These are phyloP conservation scores for Nettapus auritus DNA, from an alignment of 2,113 vertebrate species.

Conservation along the genomic window DNA sequence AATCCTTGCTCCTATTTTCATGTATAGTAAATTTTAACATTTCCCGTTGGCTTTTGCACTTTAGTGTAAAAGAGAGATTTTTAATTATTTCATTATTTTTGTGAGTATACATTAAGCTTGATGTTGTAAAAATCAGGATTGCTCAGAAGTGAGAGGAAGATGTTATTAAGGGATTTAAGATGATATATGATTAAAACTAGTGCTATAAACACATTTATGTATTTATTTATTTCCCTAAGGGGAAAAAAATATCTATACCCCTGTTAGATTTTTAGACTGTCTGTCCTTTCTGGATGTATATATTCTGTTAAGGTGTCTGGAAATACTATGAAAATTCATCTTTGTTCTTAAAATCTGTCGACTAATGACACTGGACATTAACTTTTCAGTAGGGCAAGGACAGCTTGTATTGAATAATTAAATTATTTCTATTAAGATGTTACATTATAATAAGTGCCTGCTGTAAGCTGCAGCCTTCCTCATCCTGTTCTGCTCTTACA, in stretches of 20 bases:
- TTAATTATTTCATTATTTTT: neutral
- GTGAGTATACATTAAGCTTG: neutral
- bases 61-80: neutral
- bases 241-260: neutral
- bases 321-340: neutral
- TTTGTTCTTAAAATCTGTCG: neutral
- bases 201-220: no score
- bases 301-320: neutral
- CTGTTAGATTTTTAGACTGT: neutral
- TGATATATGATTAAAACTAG: neutral
- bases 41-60: neutral
- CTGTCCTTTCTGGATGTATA: neutral
- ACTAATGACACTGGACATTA: neutral
- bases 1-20: neutral
- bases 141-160: neutral
- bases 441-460: neutral
- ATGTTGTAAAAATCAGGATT: neutral
- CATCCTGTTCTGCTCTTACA: neutral
- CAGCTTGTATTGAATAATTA: neutral
- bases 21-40: neutral
- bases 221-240: no score
- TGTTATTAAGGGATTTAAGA: neutral
- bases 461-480: neutral
- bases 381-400: neutral
- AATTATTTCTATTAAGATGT: conserved; percentile 10